These are phyloP conservation scores for Muscicapa comitata DNA, from an alignment of 2,797 vertebrate species.

Conservation along the genomic window DNA sequence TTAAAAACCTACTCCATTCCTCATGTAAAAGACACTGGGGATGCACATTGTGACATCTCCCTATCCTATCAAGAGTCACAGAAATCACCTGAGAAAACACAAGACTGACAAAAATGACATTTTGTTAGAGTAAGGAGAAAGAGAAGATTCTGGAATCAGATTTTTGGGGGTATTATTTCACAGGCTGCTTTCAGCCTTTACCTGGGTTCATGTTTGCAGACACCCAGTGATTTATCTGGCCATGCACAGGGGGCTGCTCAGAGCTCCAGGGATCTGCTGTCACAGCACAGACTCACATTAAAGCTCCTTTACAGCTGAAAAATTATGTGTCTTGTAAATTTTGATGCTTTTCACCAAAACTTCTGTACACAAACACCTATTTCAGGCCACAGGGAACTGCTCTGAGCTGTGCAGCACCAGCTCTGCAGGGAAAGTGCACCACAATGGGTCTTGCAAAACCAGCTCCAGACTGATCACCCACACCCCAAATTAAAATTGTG, in stretches of 20 bases:
- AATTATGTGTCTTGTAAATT: fast-evolving
- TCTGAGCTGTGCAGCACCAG: background rate
- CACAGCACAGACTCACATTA: background rate
- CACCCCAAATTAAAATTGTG: background rate
- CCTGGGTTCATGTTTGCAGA: background rate
- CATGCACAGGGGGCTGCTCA: background rate
- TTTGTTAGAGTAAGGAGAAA: background rate
- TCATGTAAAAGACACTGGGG: background rate
- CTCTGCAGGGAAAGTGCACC: background rate
- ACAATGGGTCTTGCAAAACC: background rate
- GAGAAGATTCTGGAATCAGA: background rate
- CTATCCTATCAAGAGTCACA: background rate
- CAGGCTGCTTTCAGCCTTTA: background rate
- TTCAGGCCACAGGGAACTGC: background rate
- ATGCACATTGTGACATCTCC: background rate
- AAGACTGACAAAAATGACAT: background rate
- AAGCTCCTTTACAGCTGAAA: background rate
- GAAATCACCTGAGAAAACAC: background rate
- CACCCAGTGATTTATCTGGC: background rate
- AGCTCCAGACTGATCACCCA: background rate
- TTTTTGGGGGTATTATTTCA: background rate
- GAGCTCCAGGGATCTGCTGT: background rate
- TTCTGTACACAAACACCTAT: background rate
- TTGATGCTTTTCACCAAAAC: background rate
- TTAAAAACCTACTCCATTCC: background rate